Percentiles rank a stretch among this genome's conserved stretches.
phyloP scores from a whole-genome alignment of 1,140 invertebrate genomes.

The Drosophila ironensis region DNA sequence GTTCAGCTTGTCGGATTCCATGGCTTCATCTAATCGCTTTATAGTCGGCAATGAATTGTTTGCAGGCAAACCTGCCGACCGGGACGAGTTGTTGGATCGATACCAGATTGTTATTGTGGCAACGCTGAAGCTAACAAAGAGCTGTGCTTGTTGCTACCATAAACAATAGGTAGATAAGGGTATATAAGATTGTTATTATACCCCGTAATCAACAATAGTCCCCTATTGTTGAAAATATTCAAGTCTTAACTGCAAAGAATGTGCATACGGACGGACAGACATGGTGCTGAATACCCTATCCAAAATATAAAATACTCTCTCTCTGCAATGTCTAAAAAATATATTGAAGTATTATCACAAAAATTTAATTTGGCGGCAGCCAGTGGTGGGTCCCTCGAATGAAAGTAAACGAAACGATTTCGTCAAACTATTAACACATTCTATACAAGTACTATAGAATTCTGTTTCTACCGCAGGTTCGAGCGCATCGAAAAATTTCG shows the following conservation, averaged over 20 bases:
- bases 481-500: neutral
- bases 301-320: neutral
- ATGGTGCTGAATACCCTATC: neutral
- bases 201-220: too few species aligned
- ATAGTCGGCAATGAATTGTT: neutral
- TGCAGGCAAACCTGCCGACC: neutral
- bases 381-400: neutral
- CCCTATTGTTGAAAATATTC: neutral
- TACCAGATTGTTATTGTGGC: slow-evolving; percentile 43
- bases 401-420: neutral
- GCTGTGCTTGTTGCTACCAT: neutral
- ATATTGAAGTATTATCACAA: slow-evolving; percentile 10
- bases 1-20: slow-evolving; percentile 84
- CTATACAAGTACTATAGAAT: neutral
- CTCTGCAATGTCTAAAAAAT: slow-evolving; percentile 9
- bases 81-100: slow-evolving; percentile 49
- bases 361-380: slow-evolving; percentile 26
- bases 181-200: neutral
- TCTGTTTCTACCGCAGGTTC: neutral
- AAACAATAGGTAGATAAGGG: neutral
- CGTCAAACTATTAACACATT: too few species aligned
- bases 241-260: neutral
- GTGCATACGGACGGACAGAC: too few species aligned
- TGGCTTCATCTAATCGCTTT: slow-evolving; percentile 50
- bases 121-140: slow-evolving; percentile 10